phyloP scores from a whole-genome alignment of 2,113 vertebrate species.

The Cottus gobio region DNA sequence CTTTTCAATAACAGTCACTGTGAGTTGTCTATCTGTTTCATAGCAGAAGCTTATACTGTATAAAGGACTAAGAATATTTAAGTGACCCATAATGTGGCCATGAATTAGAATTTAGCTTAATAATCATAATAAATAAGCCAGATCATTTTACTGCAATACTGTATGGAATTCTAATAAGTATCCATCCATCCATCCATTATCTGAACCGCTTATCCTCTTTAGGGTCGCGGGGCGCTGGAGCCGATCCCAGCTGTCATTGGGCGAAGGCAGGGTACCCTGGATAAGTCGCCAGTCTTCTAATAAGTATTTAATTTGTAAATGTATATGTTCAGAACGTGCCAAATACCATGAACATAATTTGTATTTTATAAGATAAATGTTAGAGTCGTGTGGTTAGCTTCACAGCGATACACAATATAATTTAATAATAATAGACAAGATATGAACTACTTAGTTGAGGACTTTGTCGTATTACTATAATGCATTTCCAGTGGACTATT shows the following conservation, averaged over 20 bases:
- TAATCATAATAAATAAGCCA: slow-evolving; percentile 10
- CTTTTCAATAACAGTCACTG: slow-evolving; percentile 1
- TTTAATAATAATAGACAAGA: neutral
- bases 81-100: slow-evolving; percentile 1
- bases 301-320: neutral
- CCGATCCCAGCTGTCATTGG: no score
- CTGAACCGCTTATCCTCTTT: no score
- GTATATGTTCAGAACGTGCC: neutral
- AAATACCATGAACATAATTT: neutral
- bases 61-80: neutral
- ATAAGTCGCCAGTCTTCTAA: no score
- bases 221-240: no score
- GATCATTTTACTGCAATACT: neutral
- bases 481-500: neutral
- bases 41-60: neutral
- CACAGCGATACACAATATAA: neutral
- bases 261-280: no score
- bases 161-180: neutral
- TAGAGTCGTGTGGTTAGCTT: neutral
- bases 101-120: slow-evolving; percentile 20
- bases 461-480: neutral
- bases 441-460: neutral
- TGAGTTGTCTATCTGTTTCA: neutral
- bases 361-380: neutral
- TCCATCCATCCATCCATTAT: no score